Evolutionary conservation across 2,888 invertebrate species (phyloP).

Genomic region (Tachina grossa): DNA sequence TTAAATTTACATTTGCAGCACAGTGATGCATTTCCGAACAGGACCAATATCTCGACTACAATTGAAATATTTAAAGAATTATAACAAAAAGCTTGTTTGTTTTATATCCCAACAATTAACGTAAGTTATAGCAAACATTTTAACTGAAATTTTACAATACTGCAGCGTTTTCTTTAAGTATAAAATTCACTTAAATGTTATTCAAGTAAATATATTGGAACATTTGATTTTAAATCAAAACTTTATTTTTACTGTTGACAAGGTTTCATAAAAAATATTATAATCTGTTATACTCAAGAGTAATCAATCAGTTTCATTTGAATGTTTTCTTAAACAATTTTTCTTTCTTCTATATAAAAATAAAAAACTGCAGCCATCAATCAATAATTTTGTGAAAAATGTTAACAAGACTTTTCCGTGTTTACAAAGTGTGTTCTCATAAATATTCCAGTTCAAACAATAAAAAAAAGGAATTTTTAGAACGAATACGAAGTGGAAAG

Average conservation of each 20-base stretch:
- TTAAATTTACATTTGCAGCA: no score
- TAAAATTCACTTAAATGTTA: no score
- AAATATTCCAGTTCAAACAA: background rate
- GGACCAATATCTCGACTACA: no score
- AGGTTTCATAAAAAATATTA: background rate
- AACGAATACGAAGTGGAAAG: no score
- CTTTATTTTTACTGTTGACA: constrained; percentile 12
- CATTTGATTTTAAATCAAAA: background rate
- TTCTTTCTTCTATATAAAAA: background rate
- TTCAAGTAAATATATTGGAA: no score
- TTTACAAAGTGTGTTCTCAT: constrained; percentile 29
- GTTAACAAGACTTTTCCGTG: constrained; percentile 18
- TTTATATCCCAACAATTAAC: no score
- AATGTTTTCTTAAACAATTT: constrained; percentile 19
- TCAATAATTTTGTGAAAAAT: constrained; percentile 42
- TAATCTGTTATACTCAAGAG: constrained; percentile 30
- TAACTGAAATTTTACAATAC: no score
- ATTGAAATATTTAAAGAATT: no score
- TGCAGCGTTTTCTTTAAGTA: no score
- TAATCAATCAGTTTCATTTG: constrained; percentile 61
- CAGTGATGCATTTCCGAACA: no score
- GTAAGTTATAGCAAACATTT: no score
- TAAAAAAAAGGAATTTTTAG: background rate
- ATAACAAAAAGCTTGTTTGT: no score
- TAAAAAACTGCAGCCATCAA: constrained; percentile 40